Evolutionary conservation across 2,797 vertebrate species (phyloP).

Genomic region (Lophotriccus pileatus): DNA sequence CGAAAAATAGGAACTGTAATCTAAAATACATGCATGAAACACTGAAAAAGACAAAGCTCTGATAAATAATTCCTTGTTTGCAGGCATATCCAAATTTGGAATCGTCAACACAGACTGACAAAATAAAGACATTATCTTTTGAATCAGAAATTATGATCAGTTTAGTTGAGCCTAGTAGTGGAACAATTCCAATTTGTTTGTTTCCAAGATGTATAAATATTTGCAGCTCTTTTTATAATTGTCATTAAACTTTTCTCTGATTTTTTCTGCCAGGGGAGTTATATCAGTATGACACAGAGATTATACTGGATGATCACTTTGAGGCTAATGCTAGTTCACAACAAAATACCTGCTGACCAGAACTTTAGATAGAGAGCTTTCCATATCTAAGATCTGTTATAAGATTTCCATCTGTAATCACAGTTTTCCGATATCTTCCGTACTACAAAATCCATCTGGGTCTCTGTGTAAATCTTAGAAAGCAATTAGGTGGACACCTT

Average conservation of each 20-base stretch:
- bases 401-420: neutral
- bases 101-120: neutral
- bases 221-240: neutral
- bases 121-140: conserved; percentile 21
- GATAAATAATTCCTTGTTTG: neutral
- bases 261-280: neutral
- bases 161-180: neutral
- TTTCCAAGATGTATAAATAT: neutral
- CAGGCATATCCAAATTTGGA: neutral
- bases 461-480: neutral
- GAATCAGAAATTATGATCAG: conserved; percentile 22
- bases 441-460: neutral
- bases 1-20: neutral
- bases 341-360: neutral
- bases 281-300: neutral
- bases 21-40: neutral
- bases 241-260: neutral
- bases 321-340: neutral
- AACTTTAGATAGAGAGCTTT: neutral
- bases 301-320: neutral
- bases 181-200: neutral
- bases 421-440: neutral
- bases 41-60: neutral
- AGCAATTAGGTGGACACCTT: neutral
- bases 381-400: neutral